phyloP scores from a whole-genome alignment of 1,140 invertebrate species.

The Zaprionus kolodkinae region DNA sequence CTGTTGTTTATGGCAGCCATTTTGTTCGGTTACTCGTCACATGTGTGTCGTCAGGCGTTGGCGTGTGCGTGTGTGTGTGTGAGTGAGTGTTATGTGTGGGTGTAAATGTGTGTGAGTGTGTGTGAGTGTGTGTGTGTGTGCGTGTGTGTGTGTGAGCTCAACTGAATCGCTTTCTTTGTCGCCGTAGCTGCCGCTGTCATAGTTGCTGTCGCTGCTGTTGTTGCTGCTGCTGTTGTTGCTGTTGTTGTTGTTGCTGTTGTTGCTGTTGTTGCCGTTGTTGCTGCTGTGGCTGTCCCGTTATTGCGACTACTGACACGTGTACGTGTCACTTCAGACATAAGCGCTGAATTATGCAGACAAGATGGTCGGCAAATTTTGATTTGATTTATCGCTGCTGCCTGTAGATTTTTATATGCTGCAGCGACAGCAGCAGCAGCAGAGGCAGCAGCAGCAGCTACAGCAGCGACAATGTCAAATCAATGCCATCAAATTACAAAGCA shows the following conservation, averaged over 20 bases:
- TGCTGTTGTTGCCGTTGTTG: not conserved
- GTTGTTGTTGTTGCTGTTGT: not conserved
- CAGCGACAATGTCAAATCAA: slow-evolving; percentile 65
- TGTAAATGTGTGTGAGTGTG: slow-evolving; percentile 11
- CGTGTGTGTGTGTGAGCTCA: slow-evolving; percentile 43
- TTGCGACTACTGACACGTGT: slow-evolving; percentile 75
- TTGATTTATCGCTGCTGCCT: slow-evolving; percentile 66
- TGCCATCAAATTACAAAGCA: slow-evolving; percentile 68
- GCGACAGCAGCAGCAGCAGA: not conserved
- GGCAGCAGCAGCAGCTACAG: not conserved
- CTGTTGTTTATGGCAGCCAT: slow-evolving; percentile 63
- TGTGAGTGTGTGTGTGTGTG: slow-evolving; percentile 33
- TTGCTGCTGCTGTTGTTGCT: not conserved
- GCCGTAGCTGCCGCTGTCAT: slow-evolving; percentile 17
- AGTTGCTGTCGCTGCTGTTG: not conserved
- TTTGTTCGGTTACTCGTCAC: slow-evolving; percentile 43
- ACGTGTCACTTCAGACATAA: slow-evolving; percentile 54
- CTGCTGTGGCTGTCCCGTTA: slow-evolving; percentile 34
- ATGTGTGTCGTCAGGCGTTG: slow-evolving; percentile 3
- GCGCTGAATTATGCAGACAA: slow-evolving; percentile 70
- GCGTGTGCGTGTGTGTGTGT: slow-evolving; percentile 19
- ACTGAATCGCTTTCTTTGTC: slow-evolving; percentile 37
- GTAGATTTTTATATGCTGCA: slow-evolving; percentile 48
- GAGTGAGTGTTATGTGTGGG: slow-evolving; percentile 32
- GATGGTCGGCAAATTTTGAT: slow-evolving; percentile 58